These are phyloP conservation scores for Morbakka virulenta DNA, from an alignment of 30 jellyfish, hydroid and myxozoan genomes.

Conservation along the genomic window DNA sequence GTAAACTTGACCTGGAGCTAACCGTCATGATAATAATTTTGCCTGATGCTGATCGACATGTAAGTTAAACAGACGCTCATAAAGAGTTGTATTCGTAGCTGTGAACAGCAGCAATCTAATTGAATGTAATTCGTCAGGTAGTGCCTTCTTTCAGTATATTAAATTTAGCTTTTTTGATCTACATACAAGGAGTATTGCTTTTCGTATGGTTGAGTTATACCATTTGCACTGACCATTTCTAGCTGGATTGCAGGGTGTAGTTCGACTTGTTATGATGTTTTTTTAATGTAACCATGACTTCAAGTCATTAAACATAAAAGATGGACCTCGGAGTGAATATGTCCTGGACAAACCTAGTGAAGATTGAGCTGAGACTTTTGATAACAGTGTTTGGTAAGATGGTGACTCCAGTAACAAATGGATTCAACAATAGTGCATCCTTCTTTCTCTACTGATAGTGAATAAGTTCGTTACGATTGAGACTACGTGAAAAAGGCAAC, in stretches of 20 bases:
- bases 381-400: too few relatives aligned
- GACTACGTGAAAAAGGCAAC: constrained; percentile 72
- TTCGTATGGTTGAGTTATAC: constrained; percentile 65
- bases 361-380: too few relatives aligned
- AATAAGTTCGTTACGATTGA: constrained; percentile 35
- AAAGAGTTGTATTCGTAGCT: constrained; percentile 77
- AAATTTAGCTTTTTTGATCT: constrained; percentile 37
- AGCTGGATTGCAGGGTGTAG: constrained; percentile 53
- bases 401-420: constrained; percentile 62
- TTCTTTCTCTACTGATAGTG: constrained; percentile 69
- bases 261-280: constrained; percentile 39
- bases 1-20: too few relatives aligned
- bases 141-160: constrained; percentile 45
- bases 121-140: constrained; percentile 72
- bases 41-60: constrained; percentile 51
- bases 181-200: constrained; percentile 43
- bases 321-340: too few relatives aligned
- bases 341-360: too few relatives aligned
- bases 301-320: constrained; percentile 22
- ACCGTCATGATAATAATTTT: constrained; percentile 32
- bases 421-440: constrained; percentile 67
- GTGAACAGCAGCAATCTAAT: constrained; percentile 70
- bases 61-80: constrained; percentile 60
- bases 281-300: constrained; percentile 4
- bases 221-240: constrained; percentile 77